Percentiles rank a stretch among this genome's conserved stretches.
phyloP scores from a whole-genome alignment of 1,140 invertebrate species.

The Drosophila virilis region DNA sequence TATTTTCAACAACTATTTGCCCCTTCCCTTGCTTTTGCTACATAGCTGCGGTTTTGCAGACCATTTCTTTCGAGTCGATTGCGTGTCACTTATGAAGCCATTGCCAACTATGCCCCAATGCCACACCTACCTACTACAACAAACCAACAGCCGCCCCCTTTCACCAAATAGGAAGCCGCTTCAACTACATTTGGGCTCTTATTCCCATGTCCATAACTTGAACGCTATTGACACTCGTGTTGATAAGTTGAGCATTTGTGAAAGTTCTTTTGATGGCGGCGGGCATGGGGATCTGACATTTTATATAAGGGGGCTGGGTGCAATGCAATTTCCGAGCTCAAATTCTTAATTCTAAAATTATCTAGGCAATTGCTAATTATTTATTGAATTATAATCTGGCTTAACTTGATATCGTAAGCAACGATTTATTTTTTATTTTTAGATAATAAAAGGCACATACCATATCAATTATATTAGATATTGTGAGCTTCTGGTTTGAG shows the following conservation, averaged over 20 bases:
- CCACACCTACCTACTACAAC: neutral
- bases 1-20: slow-evolving; percentile 20
- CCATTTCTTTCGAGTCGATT: slow-evolving; percentile 40
- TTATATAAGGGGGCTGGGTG: neutral
- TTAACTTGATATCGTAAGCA: neutral
- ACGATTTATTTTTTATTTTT: too few relatives aligned
- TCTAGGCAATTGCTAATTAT: neutral
- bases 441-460: too few relatives aligned
- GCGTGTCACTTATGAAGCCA: slow-evolving; percentile 47
- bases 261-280: slow-evolving; percentile 23
- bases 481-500: too few relatives aligned
- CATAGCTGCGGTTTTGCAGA: slow-evolving; percentile 18
- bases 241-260: slow-evolving; percentile 47
- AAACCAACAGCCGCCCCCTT: too few relatives aligned
- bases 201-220: slow-evolving; percentile 14
- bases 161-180: too few relatives aligned
- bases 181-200: neutral
- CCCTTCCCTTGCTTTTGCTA: slow-evolving; percentile 7
- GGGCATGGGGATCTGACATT: neutral
- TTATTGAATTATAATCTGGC: slow-evolving; percentile 1
- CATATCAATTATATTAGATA: too few relatives aligned
- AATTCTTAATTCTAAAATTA: neutral
- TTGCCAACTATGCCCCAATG: slow-evolving; percentile 1
- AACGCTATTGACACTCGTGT: slow-evolving; percentile 45
- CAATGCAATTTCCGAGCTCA: neutral